These are phyloP conservation scores for Dendrophyllia cribrosa DNA, from an alignment of 64 coral and sea anemone genomes.

Conservation along the genomic window DNA sequence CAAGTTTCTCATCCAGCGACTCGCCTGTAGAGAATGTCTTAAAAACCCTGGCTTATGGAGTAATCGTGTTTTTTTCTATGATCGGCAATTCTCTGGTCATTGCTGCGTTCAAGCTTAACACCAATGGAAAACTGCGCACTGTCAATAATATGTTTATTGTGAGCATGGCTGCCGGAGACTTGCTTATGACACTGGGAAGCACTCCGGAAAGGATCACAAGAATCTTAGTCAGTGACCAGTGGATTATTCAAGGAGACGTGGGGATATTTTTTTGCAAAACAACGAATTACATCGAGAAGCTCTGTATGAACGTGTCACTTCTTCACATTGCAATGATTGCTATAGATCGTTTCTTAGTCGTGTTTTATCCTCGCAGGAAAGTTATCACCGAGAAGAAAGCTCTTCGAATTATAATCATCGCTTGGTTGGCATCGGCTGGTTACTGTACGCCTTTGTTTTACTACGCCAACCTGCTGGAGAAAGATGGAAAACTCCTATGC, in stretches of 20 bases:
- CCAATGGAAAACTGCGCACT: conserved; percentile 76
- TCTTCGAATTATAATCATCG: conserved; percentile 27
- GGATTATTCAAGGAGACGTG: conserved; percentile 47
- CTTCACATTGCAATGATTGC: conserved; percentile 72
- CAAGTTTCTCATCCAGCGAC: not conserved
- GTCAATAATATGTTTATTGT: conserved; percentile 81
- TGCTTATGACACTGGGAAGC: conserved; percentile 76
- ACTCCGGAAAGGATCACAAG: conserved; percentile 80
- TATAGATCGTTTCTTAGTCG: conserved; percentile 76
- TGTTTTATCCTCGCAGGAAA: conserved; percentile 71
- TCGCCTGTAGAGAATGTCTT: not conserved
- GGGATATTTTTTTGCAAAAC: conserved; percentile 76
- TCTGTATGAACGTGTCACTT: conserved; percentile 75
- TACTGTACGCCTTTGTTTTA: conserved; percentile 76
- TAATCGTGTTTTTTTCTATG: conserved; percentile 22
- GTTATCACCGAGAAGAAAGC: conserved; percentile 55
- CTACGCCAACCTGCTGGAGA: conserved; percentile 21
- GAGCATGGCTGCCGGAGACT: conserved; percentile 74
- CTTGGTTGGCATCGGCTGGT: conserved; percentile 51
- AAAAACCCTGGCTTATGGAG: conserved; percentile 37
- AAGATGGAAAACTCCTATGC: conserved; percentile 29
- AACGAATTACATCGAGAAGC: conserved; percentile 68
- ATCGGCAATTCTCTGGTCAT: conserved; percentile 75
- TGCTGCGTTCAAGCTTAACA: conserved; percentile 81
- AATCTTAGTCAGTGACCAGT: conserved; percentile 57